Evolutionary conservation across 2,888 invertebrate species (phyloP), one percentile per base, ranked within the genome.

Genomic region (Nesidiocoris tenuis): DNA sequence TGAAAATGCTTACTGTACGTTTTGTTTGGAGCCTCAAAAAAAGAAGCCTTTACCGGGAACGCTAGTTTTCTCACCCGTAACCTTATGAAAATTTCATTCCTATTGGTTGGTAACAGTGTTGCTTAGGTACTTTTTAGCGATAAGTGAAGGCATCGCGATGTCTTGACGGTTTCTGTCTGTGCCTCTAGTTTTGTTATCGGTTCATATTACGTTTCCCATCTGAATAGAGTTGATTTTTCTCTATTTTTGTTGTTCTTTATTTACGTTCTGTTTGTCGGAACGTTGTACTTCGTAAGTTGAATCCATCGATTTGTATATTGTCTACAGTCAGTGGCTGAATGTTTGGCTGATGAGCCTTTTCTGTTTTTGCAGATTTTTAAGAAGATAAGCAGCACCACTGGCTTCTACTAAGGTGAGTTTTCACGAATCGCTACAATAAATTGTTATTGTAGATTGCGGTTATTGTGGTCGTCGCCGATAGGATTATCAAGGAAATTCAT

Each of bases 371-470:
- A 72, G 72, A 39, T 39, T 72, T 70, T 63, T 70, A 61, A 72
- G 72, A 72, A 63, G 72, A 72, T 61, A 61, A 72, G 72, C 61
- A 72, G 72, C 72, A 39, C 70, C 24, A n/a, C 72, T 72, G 72
- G 72, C 72, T 23, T 18, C 39, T 72, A 61, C 63, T 39, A 54
- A 72, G 54, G 72, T 72, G 54, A 59, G 70, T 65, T 17, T 65
- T n/a, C n/a, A n/a, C n/a, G n/a, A n/a, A n/a, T n/a, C 24, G 17
- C n/a, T 17, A 65, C 22, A 63, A 63, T n/a, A 17, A 59, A 59
- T 18, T 16, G 59, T 59, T 59, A 17, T n/a, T 59, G 7, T 54
- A 12, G 55, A 54, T 7, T n/a, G n/a, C n/a, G n/a, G n/a, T n/a
- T n/a, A n/a, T n/a, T n/a, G n/a, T n/a, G n/a, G n/a, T n/a, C n/a